These are phyloP conservation scores for Sericinus montela DNA, from an alignment of 2,888 invertebrate species.

Conservation along the genomic window DNA sequence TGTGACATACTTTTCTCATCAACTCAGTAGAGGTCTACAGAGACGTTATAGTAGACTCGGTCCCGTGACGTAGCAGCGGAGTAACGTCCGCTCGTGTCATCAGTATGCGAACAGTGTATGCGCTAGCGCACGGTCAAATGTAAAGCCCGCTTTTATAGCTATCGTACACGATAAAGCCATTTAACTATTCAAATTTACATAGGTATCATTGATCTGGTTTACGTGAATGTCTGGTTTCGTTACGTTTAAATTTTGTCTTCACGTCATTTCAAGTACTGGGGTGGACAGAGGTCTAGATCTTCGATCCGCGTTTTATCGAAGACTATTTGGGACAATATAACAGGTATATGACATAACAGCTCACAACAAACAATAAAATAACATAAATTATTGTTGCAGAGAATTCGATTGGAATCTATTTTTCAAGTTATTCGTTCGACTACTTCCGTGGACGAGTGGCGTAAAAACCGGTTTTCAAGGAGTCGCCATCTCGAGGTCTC, in stretches of 20 bases:
- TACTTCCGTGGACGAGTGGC: too few relatives aligned
- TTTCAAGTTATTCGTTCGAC: too few relatives aligned
- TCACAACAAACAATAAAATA: too few relatives aligned
- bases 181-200: constrained; percentile 19
- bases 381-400: too few relatives aligned
- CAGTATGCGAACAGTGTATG: constrained; percentile 14
- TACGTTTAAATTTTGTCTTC: background rate
- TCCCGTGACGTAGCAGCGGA: constrained; percentile 18
- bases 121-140: constrained; percentile 10
- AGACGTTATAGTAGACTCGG: constrained; percentile 9
- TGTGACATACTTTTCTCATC: constrained; percentile 20
- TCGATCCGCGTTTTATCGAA: too few relatives aligned
- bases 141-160: constrained; percentile 11
- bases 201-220: constrained; percentile 11
- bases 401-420: too few relatives aligned
- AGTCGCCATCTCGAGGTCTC: too few relatives aligned
- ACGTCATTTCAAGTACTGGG: background rate
- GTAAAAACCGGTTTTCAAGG: too few relatives aligned
- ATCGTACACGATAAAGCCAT: constrained; percentile 18
- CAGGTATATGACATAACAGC: too few relatives aligned
- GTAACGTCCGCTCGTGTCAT: constrained; percentile 19
- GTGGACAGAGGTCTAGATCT: too few relatives aligned
- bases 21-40: constrained; percentile 9
- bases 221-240: constrained; percentile 6
- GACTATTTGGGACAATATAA: too few relatives aligned